These are phyloP conservation scores for Nannobrachium achirus DNA, from an alignment of 2,113 vertebrate genomes.

Conservation along the genomic window DNA sequence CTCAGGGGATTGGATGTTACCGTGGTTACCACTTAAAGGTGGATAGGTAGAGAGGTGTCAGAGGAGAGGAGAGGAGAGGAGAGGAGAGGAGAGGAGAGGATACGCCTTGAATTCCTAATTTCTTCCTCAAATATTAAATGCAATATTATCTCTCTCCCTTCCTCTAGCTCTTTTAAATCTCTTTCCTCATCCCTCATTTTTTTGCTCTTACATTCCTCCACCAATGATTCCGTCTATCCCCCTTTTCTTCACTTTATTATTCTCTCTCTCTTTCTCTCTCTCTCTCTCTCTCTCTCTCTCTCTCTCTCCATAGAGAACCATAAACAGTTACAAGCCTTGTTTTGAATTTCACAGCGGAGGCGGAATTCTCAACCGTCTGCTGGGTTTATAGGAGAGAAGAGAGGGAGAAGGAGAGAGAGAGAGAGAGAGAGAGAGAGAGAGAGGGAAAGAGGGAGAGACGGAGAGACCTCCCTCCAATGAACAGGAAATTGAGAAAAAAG, in stretches of 20 bases:
- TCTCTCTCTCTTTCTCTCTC: background rate
- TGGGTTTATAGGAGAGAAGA: slow-evolving; percentile 54
- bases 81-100: slow-evolving; percentile 19
- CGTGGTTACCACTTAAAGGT: slow-evolving; percentile 82
- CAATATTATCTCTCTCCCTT: too few relatives aligned
- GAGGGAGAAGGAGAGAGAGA: background rate
- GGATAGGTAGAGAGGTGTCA: slow-evolving; percentile 75
- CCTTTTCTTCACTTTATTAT: background rate
- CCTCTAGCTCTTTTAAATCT: too few relatives aligned
- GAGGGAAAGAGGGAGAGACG: background rate
- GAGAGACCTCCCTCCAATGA: background rate
- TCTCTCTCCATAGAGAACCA: slow-evolving; percentile 57
- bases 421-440: background rate
- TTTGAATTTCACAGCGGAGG: slow-evolving; percentile 75
- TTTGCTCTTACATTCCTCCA: too few relatives aligned
- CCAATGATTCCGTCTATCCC: too few relatives aligned
- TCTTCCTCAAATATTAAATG: too few relatives aligned
- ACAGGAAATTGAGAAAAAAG: too few relatives aligned
- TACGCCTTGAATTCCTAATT: too few relatives aligned
- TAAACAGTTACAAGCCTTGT: slow-evolving; percentile 75
- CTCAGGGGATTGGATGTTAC: slow-evolving; percentile 80
- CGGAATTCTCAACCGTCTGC: slow-evolving; percentile 67
- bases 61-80: slow-evolving; percentile 52
- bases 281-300: background rate
- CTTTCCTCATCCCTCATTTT: too few relatives aligned